Evolutionary conservation across 2,113 vertebrate genomes (phyloP).

Genomic region (Podarcis cretensis): DNA sequence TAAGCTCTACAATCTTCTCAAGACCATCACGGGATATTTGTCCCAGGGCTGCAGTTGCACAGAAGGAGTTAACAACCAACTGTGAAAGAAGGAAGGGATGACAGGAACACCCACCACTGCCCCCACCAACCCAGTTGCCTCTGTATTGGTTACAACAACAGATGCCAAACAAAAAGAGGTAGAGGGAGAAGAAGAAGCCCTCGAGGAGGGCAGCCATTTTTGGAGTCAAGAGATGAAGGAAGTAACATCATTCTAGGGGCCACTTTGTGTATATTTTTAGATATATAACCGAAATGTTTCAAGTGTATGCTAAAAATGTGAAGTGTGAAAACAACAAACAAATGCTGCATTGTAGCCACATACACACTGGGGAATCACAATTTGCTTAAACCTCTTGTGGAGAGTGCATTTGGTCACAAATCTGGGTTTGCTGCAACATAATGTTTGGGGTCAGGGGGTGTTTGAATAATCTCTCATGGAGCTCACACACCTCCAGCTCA

Average conservation of each 20-base stretch:
- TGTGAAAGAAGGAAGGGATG: no score
- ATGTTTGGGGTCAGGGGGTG: not conserved
- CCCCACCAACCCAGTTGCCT: not conserved
- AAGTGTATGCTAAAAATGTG: not conserved
- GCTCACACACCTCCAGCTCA: no score
- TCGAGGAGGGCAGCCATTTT: not conserved
- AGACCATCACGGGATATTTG: fast-evolving
- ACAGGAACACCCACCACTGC: not conserved
- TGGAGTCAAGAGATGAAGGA: not conserved
- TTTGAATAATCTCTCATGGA: no score
- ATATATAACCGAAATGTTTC: not conserved
- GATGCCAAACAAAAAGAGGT: not conserved
- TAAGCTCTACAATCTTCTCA: not conserved
- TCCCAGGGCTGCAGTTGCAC: not conserved
- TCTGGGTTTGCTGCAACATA: not conserved
- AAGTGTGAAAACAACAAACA: not conserved
- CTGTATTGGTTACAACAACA: not conserved
- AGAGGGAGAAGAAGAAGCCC: not conserved
- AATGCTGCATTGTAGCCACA: not conserved
- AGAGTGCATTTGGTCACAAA: not conserved
- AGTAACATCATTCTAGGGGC: not conserved
- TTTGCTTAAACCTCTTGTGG: not conserved
- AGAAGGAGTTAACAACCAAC: not conserved
- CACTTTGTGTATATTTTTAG: not conserved
- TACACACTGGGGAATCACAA: not conserved